Evolutionary conservation across 2,113 vertebrate species (phyloP).

Genomic region (Pagrus major): DNA sequence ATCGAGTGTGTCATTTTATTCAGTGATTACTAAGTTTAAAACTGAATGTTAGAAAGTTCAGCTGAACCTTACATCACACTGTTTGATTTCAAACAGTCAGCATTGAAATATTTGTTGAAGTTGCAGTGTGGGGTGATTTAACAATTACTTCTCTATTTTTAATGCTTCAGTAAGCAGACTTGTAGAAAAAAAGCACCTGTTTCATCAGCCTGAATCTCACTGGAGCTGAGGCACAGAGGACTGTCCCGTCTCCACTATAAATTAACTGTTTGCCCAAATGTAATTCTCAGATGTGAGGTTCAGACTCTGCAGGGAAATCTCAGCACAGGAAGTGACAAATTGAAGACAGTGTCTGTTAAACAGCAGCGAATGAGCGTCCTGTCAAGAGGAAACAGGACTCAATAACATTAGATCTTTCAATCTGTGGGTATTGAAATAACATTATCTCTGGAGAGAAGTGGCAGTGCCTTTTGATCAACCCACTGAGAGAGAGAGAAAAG

Average conservation of each 20-base stretch:
- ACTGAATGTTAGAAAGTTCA: neutral
- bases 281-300: constrained; percentile 1
- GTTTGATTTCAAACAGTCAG: neutral
- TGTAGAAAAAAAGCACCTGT: neutral
- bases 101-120: neutral
- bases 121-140: neutral
- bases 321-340: constrained; percentile 6
- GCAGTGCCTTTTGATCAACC: neutral
- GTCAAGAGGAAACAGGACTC: constrained; percentile 15
- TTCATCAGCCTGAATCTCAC: constrained; percentile 12
- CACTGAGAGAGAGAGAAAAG: neutral
- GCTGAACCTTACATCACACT: neutral
- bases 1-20: neutral
- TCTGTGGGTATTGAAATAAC: constrained; percentile 19
- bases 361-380: neutral
- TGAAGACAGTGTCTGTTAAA: constrained; percentile 8
- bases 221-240: neutral
- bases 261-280: constrained; percentile 14
- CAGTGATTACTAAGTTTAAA: neutral
- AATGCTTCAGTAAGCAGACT: constrained; percentile 1
- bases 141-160: constrained; percentile 8
- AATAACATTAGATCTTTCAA: neutral
- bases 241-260: constrained; percentile 1
- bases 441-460: neutral
- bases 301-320: constrained; percentile 18